Base-by-base conservation (phyloP, 2,113 vertebrate genomes). In the Anseranas semipalmata region DNA sequence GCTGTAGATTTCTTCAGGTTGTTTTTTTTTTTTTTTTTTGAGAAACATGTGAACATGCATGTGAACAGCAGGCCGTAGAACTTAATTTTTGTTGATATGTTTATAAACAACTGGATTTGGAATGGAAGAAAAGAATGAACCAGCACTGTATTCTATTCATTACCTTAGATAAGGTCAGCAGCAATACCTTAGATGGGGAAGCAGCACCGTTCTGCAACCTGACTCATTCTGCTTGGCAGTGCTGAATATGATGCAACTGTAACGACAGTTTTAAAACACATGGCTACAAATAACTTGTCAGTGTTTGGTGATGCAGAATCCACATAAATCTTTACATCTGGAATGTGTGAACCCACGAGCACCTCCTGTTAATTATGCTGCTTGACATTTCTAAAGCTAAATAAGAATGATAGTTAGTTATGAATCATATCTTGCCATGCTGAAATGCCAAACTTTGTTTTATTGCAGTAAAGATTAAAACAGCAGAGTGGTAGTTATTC, bases 371-470 rank as follows among this genome's bases (percentile, higher is more conserved):
- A 92, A 97, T 98, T 96, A 84, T 33, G 35, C 41, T 71, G 55
- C 85, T 87, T 96, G 96, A 91, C 91, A 78, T 94, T 96, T 97
- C 83, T 77, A 95, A 90, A 88, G 71, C 92, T 97, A 92, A 93
- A 87, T 71, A 82, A 82, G 89, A 97, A 62, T 91, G 93, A 87
- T 85, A 86, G 72, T 56, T 92, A 91, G 86, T 65, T 79, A 59
- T 94, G 97, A 98, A 96, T 97, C 85, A 46, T 72, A 32, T 75
- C 80, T 90, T 89, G 67, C 85, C 43, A 46, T 7, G 35, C 77
- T 85, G 94, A 95, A 95, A 95, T 83, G 93, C 75, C 93, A 95
- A 70, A 65, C 79, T 95, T 63, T 80, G 1, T 84, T 97, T 96
- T 87, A 95, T 78, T 87, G 89, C 2, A 9, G 85, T 46, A 50